Evolutionary conservation across 92 coral and sea anemone genomes (phyloP).

Genomic region (Porites evermanni): DNA sequence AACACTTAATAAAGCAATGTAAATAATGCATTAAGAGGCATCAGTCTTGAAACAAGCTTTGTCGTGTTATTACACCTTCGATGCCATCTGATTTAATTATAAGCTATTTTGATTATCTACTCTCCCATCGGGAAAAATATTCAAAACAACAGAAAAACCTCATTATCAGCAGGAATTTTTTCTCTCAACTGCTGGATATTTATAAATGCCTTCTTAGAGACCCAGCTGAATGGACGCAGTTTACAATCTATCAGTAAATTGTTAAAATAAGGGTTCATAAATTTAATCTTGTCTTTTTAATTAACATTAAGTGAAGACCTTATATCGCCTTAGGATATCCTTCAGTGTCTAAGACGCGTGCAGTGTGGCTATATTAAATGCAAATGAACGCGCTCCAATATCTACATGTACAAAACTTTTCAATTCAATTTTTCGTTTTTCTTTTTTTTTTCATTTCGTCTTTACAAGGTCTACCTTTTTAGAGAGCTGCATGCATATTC

Average conservation of each 20-base stretch:
- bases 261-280: too few species aligned
- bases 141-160: slow-evolving; percentile 5
- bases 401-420: background rate
- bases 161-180: background rate
- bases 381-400: too few species aligned
- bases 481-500: too few species aligned
- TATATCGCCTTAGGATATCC: too few species aligned
- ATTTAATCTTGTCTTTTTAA: too few species aligned
- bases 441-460: background rate
- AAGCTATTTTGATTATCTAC: background rate
- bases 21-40: too few species aligned
- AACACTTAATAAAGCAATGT: too few species aligned
- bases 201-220: background rate
- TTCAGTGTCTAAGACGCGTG: too few species aligned
- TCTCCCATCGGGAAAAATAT: background rate
- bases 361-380: too few species aligned
- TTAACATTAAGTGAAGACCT: too few species aligned
- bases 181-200: background rate
- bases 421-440: background rate
- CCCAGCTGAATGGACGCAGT: background rate
- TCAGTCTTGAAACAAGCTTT: background rate
- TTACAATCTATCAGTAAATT: too few species aligned
- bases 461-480: background rate
- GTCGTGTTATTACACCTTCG: background rate
- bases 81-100: background rate